Percentiles rank a stretch among this genome's conserved stretches.
These are phyloP conservation scores for Rhynchomys soricoides DNA, from an alignment of 2,113 vertebrate genomes.

Conservation along the genomic window DNA sequence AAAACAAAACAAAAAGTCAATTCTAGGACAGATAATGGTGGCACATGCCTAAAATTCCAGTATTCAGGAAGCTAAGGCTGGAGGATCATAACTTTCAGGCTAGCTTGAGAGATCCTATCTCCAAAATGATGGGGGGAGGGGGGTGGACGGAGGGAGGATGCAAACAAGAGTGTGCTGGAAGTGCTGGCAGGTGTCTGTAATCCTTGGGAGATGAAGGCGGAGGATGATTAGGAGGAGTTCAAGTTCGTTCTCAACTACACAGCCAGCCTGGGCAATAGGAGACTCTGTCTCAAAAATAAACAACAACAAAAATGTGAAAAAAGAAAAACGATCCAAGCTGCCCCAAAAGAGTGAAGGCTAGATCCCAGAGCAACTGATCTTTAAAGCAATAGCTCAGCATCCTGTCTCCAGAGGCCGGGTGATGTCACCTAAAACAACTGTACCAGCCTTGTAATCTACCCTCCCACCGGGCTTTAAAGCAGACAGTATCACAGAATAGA, in stretches of 20 bases:
- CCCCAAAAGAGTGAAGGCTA: neutral
- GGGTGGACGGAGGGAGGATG: accelerated
- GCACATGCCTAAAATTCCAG: neutral
- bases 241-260: neutral
- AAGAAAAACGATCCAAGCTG: neutral
- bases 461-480: conserved; percentile 25
- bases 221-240: neutral
- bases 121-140: neutral
- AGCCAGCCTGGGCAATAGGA: neutral
- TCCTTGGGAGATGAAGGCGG: neutral
- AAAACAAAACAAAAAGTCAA: conserved; percentile 22
- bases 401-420: neutral
- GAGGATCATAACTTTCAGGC: neutral
- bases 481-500: neutral
- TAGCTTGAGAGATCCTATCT: neutral
- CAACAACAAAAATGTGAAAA: neutral
- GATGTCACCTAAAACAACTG: neutral
- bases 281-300: neutral
- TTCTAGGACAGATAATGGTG: neutral
- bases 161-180: neutral
- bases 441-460: neutral
- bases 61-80: neutral
- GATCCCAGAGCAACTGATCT: neutral
- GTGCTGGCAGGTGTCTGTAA: neutral
- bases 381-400: neutral